Conservation (phyloP, 1,140 invertebrate genomes). For the Mactra quadrangularis region DNA sequence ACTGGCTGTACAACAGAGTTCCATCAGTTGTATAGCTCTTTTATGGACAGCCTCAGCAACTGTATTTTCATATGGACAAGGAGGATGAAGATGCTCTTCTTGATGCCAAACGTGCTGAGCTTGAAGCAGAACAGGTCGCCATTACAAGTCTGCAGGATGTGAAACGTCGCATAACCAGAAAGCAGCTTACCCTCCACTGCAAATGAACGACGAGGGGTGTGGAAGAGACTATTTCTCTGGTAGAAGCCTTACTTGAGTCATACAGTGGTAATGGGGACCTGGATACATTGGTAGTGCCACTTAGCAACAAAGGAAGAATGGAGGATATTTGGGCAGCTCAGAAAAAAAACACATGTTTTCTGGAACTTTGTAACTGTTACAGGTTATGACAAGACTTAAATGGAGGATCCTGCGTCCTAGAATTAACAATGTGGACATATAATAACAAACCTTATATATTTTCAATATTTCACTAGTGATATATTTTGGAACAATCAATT, state of each 20-base stretch:
- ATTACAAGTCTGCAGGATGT: no score
- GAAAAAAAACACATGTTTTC: no score
- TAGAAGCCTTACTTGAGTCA: no score
- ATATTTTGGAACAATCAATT: no score
- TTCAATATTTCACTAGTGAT: no score
- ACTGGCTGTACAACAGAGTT: slow-evolving; percentile 65
- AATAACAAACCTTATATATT: no score
- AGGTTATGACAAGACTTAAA: no score
- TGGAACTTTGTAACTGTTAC: no score
- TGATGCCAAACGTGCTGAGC: slow-evolving; percentile 19
- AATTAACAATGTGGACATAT: no score
- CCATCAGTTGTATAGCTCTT: slow-evolving; percentile 67
- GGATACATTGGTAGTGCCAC: slow-evolving; percentile 64
- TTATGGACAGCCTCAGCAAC: slow-evolving; percentile 62
- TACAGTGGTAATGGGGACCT: slow-evolving; percentile 29
- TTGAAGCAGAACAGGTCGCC: slow-evolving; percentile 44
- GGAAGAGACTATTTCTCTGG: no score
- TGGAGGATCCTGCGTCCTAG: no score
- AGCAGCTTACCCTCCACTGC: slow-evolving; percentile 68
- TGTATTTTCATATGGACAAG: slow-evolving; percentile 70
- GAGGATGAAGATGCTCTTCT: neutral
- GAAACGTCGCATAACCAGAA: no score
- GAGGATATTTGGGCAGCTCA: slow-evolving; percentile 8
- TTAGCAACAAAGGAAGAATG: slow-evolving; percentile 50
- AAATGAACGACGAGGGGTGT: slow-evolving; percentile 63